Evolutionary conservation across 92 coral and sea anemone genomes (phyloP), one percentile per base, ranked within the genome.

Genomic region (Umimayanthus kanabou): DNA sequence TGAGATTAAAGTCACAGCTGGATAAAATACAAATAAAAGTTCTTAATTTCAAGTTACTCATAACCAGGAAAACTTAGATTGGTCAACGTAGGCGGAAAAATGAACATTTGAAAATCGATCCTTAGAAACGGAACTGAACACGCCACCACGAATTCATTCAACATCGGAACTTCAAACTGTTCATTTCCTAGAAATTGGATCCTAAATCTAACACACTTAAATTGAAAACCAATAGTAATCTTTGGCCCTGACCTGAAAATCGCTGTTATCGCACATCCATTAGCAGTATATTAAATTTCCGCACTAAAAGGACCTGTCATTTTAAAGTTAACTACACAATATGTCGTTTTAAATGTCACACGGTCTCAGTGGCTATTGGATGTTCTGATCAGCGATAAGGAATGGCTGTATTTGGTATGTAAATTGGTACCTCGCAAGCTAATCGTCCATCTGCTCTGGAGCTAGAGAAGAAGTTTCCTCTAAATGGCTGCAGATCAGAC

Each of bases 111-210:
- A 20, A 39, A 75, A 75, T 39, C 14, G 45, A 37, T 65, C 84
- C 33, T 55, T 30, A 22, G 2, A 80, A 80, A 80, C 85, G 71
- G 85, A 80, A 80, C 85, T 33, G 23, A 57, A 16, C 15, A 29
- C n/a, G 20, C 33, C 50, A 30, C 43, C 39, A 13, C 37, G 30
- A 13, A 73, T 3, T 18, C 28, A 39, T 23, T 58, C 15, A 80
- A 80, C 43, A 33, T 30, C 71, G 49, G 45, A 57, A 58, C 25
- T 57, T 80, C 73, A 80, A 9, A 49, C 82, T 78, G 82, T 78
- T 78, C 25, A 50, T 11, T 58, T 6, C 25, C 30, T 61, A 15
- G 73, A 55, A 80, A 80, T 1, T 80, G n/a, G 49, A 30, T 65
- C 9, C 11, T 3, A 16, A 80, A 58, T 9, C 26, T 33, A 65